These are phyloP conservation scores for Neolamprologus fasciatus DNA, from an alignment of 2,113 vertebrate species.

Conservation along the genomic window DNA sequence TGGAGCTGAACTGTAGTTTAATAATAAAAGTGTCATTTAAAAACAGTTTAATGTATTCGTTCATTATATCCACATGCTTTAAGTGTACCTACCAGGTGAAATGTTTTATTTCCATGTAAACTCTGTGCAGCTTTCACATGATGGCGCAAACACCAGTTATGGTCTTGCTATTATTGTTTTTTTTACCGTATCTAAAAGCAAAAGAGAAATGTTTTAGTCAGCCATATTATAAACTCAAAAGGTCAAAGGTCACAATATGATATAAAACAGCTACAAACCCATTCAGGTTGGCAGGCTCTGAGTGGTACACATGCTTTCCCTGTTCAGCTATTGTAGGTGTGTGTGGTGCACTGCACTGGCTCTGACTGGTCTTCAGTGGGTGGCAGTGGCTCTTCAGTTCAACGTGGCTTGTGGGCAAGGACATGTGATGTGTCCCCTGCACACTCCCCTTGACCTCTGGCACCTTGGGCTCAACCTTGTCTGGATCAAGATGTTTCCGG, in stretches of 20 bases:
- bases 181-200: constrained; percentile 72
- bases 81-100: constrained; percentile 35
- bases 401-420: neutral
- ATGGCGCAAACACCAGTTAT: constrained; percentile 87
- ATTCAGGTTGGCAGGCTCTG: constrained; percentile 73
- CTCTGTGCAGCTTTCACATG: constrained; percentile 77
- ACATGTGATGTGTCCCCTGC: neutral
- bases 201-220: neutral
- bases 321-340: constrained; percentile 49
- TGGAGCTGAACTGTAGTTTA: neutral
- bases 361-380: constrained; percentile 55
- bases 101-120: neutral
- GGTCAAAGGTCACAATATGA: neutral
- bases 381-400: constrained; percentile 55
- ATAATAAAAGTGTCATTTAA: neutral
- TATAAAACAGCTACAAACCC: constrained; percentile 26
- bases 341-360: constrained; percentile 32
- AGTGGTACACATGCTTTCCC: constrained; percentile 67
- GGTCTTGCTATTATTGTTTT: constrained; percentile 59
- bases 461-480: neutral
- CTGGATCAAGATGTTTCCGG: neutral
- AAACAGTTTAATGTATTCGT: neutral
- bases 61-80: neutral
- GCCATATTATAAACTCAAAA: neutral
- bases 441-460: neutral